Evolutionary conservation across 1,140 invertebrate species (phyloP).

Genomic region (Eciton burchellii): DNA sequence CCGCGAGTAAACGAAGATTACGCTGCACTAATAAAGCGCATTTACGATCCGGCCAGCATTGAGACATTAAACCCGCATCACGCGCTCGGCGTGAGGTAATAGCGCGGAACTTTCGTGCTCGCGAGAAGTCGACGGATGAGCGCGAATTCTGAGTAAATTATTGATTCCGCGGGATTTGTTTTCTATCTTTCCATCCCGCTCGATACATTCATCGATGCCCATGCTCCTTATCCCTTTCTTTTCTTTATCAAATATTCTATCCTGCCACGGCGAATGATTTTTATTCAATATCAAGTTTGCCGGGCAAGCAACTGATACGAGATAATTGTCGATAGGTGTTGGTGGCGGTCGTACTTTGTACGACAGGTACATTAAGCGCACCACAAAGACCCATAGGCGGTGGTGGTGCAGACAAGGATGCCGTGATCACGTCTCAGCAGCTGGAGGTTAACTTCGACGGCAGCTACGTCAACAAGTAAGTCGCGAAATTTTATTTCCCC

Average conservation of each 20-base stretch:
- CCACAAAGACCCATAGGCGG: slow-evolving; percentile 79
- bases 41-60: slow-evolving; percentile 31
- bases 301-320: background rate
- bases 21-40: slow-evolving; percentile 33
- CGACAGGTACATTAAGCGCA: slow-evolving; percentile 77
- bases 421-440: slow-evolving; percentile 87
- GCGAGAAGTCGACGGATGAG: slow-evolving; percentile 6
- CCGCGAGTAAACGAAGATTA: slow-evolving; percentile 41
- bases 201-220: too few species aligned
- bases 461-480: slow-evolving; percentile 88
- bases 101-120: slow-evolving; percentile 36
- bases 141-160: slow-evolving; percentile 29
- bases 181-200: background rate
- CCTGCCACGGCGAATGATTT: background rate
- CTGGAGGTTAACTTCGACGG: slow-evolving; percentile 87
- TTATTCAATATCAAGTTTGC: background rate
- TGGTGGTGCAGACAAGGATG: slow-evolving; percentile 82
- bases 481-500: background rate
- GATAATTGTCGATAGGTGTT: slow-evolving; percentile 73
- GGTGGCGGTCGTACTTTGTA: slow-evolving; percentile 81
- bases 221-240: background rate
- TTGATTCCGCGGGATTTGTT: slow-evolving; percentile 5
- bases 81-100: slow-evolving; percentile 31
- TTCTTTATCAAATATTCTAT: background rate
- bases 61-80: slow-evolving; percentile 52